phyloP scores from a whole-genome alignment of 2,888 invertebrate genomes.

The Nymphalis c-album region DNA sequence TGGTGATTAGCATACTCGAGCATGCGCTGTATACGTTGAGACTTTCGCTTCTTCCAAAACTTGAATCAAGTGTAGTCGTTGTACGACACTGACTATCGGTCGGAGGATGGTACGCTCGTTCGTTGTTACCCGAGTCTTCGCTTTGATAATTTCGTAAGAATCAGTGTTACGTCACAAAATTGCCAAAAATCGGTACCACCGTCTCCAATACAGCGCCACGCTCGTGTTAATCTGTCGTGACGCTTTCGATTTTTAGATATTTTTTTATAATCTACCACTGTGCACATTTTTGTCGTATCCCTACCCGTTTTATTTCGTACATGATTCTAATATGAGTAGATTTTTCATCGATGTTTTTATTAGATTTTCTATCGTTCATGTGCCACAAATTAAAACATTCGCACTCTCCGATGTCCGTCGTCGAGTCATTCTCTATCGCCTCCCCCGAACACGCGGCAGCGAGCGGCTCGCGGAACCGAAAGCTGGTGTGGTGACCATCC shows the following conservation, averaged over 20 bases:
- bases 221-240: slow-evolving; percentile 47
- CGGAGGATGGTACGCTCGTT: slow-evolving; percentile 78
- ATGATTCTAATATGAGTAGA: slow-evolving; percentile 31
- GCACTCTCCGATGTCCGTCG: slow-evolving; percentile 36
- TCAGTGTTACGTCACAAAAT: slow-evolving; percentile 11
- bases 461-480: neutral
- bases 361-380: slow-evolving; percentile 31
- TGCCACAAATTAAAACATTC: slow-evolving; percentile 29
- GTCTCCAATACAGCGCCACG: slow-evolving; percentile 56
- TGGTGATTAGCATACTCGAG: slow-evolving; percentile 73
- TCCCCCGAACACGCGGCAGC: neutral
- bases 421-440: slow-evolving; percentile 11
- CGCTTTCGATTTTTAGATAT: slow-evolving; percentile 41
- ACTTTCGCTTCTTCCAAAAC: slow-evolving; percentile 74
- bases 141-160: slow-evolving; percentile 12
- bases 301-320: slow-evolving; percentile 29
- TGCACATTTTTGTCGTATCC: slow-evolving; percentile 40
- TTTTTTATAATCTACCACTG: slow-evolving; percentile 34
- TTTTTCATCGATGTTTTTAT: slow-evolving; percentile 40
- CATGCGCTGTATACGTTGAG: slow-evolving; percentile 80
- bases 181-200: slow-evolving; percentile 25
- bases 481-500: slow-evolving; percentile 65
- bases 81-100: slow-evolving; percentile 70
- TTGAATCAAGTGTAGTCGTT: slow-evolving; percentile 51
- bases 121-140: slow-evolving; percentile 33